These are phyloP conservation scores for Sialia sialis DNA, from an alignment of 2,113 vertebrate species.

Conservation along the genomic window DNA sequence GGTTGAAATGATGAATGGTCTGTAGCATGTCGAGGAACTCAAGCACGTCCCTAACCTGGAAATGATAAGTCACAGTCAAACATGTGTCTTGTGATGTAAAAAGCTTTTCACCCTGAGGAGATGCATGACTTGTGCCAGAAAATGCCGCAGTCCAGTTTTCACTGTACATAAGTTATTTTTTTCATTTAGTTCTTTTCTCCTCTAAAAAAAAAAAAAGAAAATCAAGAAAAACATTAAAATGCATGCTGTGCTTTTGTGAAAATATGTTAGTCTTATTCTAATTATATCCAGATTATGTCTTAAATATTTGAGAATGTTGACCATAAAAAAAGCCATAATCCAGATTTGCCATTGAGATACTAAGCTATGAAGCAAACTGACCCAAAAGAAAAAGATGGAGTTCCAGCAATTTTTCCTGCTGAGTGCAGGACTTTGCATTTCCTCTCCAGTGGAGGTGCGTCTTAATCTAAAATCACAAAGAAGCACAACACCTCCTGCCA, in stretches of 20 bases:
- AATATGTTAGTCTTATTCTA: not conserved
- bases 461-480: not conserved
- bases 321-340: rapidly evolving
- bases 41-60: not conserved
- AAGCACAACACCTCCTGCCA: not conserved
- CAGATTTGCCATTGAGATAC: not conserved
- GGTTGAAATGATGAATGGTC: not conserved
- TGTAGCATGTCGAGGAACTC: not conserved
- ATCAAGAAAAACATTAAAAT: not conserved
- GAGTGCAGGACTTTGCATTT: not conserved
- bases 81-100: not conserved
- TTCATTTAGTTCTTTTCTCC: not conserved
- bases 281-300: not conserved
- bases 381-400: not conserved
- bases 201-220: not conserved
- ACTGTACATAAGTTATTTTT: not conserved
- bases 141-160: not conserved
- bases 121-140: not conserved
- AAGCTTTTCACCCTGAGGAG: not conserved
- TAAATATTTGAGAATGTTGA: not conserved
- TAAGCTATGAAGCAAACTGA: not conserved
- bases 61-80: not conserved
- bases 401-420: not conserved
- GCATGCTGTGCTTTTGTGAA: not conserved
- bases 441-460: not conserved